phyloP scores from a whole-genome alignment of 2,888 invertebrate species.

The Pachymerium ferrugineum region DNA sequence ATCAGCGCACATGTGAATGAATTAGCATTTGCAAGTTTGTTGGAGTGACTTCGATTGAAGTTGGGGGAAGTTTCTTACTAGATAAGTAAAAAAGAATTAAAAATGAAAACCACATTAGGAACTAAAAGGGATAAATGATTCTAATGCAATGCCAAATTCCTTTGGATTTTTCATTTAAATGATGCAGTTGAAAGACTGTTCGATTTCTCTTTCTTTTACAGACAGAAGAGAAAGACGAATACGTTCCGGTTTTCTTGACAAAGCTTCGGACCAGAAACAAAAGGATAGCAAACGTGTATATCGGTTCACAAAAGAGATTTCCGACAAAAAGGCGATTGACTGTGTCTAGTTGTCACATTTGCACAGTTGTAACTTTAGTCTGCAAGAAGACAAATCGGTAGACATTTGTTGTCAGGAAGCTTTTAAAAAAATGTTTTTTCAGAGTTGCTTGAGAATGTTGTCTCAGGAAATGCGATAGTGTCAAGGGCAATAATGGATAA shows the following conservation, averaged over 20 bases:
- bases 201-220: too few species aligned
- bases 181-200: too few species aligned
- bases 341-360: neutral
- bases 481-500: too few species aligned
- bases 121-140: neutral
- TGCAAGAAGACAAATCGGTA: neutral
- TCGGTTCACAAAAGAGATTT: neutral
- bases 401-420: neutral
- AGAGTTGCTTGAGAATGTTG: too few species aligned
- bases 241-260: too few species aligned
- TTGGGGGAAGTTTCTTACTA: neutral
- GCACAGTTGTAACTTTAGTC: neutral
- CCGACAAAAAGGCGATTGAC: neutral
- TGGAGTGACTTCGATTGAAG: conserved; percentile 4
- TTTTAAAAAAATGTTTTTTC: too few species aligned
- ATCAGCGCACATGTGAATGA: conserved; percentile 13
- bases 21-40: conserved; percentile 6
- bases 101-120: neutral
- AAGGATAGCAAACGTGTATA: neutral
- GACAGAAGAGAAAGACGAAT: too few species aligned
- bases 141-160: too few species aligned
- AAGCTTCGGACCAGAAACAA: neutral
- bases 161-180: too few species aligned
- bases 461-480: too few species aligned
- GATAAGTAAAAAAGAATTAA: neutral